A percentile compares a stretch with the other conserved stretches of the same genome.
These are phyloP conservation scores for Watsonalla cultraria DNA, from an alignment of 2,888 invertebrate species.

Conservation along the genomic window DNA sequence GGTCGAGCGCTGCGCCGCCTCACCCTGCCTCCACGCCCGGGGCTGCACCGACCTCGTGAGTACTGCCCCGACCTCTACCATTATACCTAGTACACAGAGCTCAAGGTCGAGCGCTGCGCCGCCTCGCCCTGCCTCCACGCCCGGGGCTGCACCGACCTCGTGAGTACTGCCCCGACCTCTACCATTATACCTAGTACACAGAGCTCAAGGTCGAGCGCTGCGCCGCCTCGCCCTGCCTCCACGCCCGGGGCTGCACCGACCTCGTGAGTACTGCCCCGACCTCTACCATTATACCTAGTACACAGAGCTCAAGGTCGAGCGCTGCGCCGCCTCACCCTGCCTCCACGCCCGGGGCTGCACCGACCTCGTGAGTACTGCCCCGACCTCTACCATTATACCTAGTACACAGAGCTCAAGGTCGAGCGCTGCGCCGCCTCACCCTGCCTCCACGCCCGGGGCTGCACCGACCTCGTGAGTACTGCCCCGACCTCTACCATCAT, in stretches of 20 bases:
- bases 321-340: constrained; percentile 79
- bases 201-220: constrained; percentile 67
- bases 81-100: constrained; percentile 21
- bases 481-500: too few species aligned
- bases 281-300: too few species aligned
- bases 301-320: constrained; percentile 50
- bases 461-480: constrained; percentile 81
- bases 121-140: constrained; percentile 81
- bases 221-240: constrained; percentile 78
- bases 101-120: constrained; percentile 68
- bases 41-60: constrained; percentile 82
- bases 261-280: constrained; percentile 73
- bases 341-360: constrained; percentile 79
- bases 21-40: constrained; percentile 80
- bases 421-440: too few species aligned
- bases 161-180: constrained; percentile 59
- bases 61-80: constrained; percentile 21
- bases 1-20: constrained; percentile 69
- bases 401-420: too few species aligned
- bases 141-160: constrained; percentile 79
- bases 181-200: too few species aligned
- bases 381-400: too few species aligned
- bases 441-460: constrained; percentile 71
- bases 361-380: constrained; percentile 79
- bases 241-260: constrained; percentile 80